Conservation (phyloP, 2,888 invertebrate genomes). For the Salpingus planirostris region DNA sequence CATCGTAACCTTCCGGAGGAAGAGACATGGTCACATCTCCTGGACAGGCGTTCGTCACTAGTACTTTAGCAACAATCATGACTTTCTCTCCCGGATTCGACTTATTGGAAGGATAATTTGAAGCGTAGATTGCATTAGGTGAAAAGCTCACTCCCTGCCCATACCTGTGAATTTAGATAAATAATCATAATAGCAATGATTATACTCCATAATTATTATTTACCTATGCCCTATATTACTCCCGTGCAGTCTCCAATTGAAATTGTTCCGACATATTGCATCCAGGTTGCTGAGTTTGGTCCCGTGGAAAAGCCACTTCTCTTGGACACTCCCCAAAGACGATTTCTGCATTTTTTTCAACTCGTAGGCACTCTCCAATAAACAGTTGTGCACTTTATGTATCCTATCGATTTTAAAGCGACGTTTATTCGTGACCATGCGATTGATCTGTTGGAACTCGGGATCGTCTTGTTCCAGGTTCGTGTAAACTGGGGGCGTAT, state of each 20-base stretch:
- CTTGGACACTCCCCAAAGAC: not conserved
- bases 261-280: not conserved
- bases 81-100: too few relatives aligned
- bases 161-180: too few relatives aligned
- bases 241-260: not conserved
- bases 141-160: too few relatives aligned
- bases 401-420: not conserved
- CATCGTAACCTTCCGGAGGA: constrained; percentile 18
- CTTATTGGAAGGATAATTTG: too few relatives aligned
- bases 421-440: not conserved
- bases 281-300: not conserved
- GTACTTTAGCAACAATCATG: too few relatives aligned
- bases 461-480: not conserved
- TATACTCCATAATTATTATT: too few relatives aligned
- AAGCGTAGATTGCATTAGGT: too few relatives aligned
- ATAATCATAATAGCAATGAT: too few relatives aligned
- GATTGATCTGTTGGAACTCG: not conserved
- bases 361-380: not conserved
- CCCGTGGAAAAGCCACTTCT: not conserved
- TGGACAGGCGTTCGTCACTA: constrained; percentile 7
- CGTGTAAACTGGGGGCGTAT: not conserved
- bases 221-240: not conserved
- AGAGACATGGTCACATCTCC: constrained; percentile 16
- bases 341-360: not conserved
- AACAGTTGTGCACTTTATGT: not conserved